phyloP scores from a whole-genome alignment of 2,888 invertebrate genomes.

The Siphlonurus alternatus region DNA sequence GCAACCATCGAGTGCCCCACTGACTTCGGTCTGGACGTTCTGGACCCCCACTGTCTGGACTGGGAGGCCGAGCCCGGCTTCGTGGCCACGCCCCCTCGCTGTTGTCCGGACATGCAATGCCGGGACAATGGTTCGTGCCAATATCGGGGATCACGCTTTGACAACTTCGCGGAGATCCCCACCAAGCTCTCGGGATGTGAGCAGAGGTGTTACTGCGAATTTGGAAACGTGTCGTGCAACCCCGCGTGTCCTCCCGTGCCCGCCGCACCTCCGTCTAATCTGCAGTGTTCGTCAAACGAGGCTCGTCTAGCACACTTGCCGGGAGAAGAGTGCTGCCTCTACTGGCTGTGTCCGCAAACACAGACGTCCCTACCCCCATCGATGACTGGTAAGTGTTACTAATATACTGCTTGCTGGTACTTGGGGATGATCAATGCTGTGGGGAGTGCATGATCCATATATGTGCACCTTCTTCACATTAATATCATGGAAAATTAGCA shows the following conservation, averaged over 20 bases:
- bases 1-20: conserved; percentile 67
- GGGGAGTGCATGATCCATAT: background rate
- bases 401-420: background rate
- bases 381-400: background rate
- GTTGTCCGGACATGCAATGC: conserved; percentile 66
- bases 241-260: conserved; percentile 63
- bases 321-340: conserved; percentile 70
- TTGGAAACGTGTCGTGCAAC: conserved; percentile 71
- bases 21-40: conserved; percentile 66
- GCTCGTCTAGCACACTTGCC: conserved; percentile 45
- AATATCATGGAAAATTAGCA: no score
- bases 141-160: conserved; percentile 39
- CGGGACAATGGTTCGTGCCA: conserved; percentile 67
- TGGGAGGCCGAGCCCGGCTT: conserved; percentile 68
- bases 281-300: conserved; percentile 47
- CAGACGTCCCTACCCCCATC: background rate
- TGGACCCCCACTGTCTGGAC: conserved; percentile 66
- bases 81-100: conserved; percentile 52
- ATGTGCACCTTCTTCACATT: no score
- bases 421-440: background rate
- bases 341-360: conserved; percentile 41
- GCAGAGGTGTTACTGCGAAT: conserved; percentile 71
- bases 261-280: conserved; percentile 51
- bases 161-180: conserved; percentile 54
- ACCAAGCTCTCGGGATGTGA: conserved; percentile 63